A percentile compares a stretch with the other conserved stretches of the same genome.
phyloP scores from a whole-genome alignment of 2,797 vertebrate species.

The Syngnathus acus region DNA sequence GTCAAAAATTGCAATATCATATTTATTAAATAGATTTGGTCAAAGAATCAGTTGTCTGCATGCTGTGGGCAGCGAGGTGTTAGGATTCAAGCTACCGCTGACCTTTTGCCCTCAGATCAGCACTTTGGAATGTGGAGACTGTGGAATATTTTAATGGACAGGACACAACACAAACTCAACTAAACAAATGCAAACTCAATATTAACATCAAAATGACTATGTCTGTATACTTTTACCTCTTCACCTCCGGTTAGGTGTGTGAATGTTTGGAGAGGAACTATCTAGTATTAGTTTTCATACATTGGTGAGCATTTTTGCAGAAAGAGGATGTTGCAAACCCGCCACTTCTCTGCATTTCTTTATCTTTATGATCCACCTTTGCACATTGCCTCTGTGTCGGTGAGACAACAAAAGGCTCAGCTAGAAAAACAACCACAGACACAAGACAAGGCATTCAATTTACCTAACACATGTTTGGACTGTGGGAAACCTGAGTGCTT shows the following conservation, averaged over 20 bases:
- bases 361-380: slow-evolving; percentile 7
- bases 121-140: slow-evolving; percentile 15
- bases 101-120: slow-evolving; percentile 30
- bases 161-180: slow-evolving; percentile 17
- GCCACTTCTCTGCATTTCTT: slow-evolving; percentile 31
- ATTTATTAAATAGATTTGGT: no score
- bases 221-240: not conserved
- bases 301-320: not conserved
- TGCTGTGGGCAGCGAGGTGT: slow-evolving; percentile 8
- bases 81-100: slow-evolving; percentile 33
- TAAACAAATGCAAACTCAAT: not conserved
- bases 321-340: slow-evolving; percentile 41
- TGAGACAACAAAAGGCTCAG: not conserved
- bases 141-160: slow-evolving; percentile 9
- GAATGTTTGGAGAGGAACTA: slow-evolving; percentile 5
- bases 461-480: not conserved
- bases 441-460: not conserved
- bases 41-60: not conserved
- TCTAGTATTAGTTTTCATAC: not conserved
- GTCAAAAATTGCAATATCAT: no score
- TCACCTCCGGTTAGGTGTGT: not conserved
- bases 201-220: not conserved
- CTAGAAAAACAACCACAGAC: not conserved
- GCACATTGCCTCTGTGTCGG: slow-evolving; percentile 6
- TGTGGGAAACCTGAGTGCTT: not conserved